These are phyloP conservation scores for Thalassoma bifasciatum DNA, from an alignment of 2,113 vertebrate genomes.

Conservation along the genomic window DNA sequence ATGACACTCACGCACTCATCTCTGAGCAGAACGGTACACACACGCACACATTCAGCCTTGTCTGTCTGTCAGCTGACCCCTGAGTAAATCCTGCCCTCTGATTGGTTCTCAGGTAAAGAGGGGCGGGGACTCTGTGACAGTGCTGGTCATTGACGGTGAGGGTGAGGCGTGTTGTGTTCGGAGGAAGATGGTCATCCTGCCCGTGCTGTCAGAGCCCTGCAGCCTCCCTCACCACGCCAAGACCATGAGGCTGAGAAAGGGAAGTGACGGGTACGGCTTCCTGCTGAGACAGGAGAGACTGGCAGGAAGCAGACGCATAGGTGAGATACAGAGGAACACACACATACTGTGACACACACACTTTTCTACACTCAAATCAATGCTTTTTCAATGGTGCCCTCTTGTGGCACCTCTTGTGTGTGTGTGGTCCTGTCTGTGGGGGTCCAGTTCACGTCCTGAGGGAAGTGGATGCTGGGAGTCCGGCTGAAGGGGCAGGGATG, in stretches of 20 bases:
- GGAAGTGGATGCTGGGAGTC: conserved; percentile 89
- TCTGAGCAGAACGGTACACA: conserved; percentile 85
- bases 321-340: conserved; percentile 73
- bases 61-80: not conserved
- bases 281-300: conserved; percentile 89
- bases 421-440: not conserved
- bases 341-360: not conserved
- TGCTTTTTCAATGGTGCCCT: too few relatives aligned
- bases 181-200: conserved; percentile 83
- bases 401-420: too few relatives aligned
- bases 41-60: not conserved
- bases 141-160: conserved; percentile 87
- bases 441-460: conserved; percentile 88
- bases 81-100: conserved; percentile 4
- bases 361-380: too few relatives aligned
- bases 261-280: conserved; percentile 89
- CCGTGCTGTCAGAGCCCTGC: conserved; percentile 83
- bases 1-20: conserved; percentile 75
- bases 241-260: conserved; percentile 86
- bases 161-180: conserved; percentile 85
- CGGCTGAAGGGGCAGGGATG: conserved; percentile 90
- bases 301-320: conserved; percentile 46
- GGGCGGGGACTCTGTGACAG: conserved; percentile 81
- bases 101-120: conserved; percentile 83
- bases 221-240: conserved; percentile 85